Percentiles rank a stretch among this genome's conserved stretches.
Evolutionary conservation across 2,888 invertebrate species (phyloP).

Genomic region (Drosophila dives): DNA sequence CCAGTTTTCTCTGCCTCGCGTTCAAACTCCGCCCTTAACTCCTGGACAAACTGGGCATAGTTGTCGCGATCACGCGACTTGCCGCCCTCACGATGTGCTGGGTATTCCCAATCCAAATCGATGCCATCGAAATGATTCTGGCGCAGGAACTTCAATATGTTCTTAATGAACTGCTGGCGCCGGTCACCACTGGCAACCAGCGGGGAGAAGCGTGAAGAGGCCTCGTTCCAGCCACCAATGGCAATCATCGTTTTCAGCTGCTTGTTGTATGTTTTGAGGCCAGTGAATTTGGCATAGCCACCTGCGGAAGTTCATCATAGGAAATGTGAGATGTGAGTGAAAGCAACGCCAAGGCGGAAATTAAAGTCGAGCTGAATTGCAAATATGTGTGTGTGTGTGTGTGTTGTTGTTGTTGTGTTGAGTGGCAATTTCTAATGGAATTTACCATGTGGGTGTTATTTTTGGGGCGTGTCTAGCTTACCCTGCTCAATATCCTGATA

Average conservation of each 20-base stretch:
- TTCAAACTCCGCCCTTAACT: constrained; percentile 95
- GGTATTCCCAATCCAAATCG: constrained; percentile 94
- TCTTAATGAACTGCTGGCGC: constrained; percentile 92
- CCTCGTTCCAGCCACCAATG: constrained; percentile 97
- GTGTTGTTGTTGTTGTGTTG: not conserved
- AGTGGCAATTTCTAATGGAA: not conserved
- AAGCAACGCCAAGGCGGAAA: constrained; percentile 42
- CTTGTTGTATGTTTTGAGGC: constrained; percentile 96
- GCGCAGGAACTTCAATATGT: constrained; percentile 93
- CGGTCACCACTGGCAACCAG: constrained; percentile 92
- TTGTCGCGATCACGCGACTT: constrained; percentile 93
- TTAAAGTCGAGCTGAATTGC: constrained; percentile 44
- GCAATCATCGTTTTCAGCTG: constrained; percentile 95
- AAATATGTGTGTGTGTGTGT: not conserved
- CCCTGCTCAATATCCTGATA: constrained; percentile 98
- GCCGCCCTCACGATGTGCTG: constrained; percentile 87
- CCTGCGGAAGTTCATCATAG: constrained; percentile 86
- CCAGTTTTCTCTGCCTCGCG: constrained; percentile 93
- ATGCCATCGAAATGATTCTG: constrained; percentile 97
- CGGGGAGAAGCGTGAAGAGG: constrained; percentile 93
- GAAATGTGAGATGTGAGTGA: not conserved
- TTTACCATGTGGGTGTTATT: not conserved
- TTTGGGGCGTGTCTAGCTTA: constrained; percentile 81
- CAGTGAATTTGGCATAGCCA: constrained; percentile 97
- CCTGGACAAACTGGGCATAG: constrained; percentile 94